phyloP scores from a whole-genome alignment of 2,797 vertebrate genomes.

The Smutsia gigantea region DNA sequence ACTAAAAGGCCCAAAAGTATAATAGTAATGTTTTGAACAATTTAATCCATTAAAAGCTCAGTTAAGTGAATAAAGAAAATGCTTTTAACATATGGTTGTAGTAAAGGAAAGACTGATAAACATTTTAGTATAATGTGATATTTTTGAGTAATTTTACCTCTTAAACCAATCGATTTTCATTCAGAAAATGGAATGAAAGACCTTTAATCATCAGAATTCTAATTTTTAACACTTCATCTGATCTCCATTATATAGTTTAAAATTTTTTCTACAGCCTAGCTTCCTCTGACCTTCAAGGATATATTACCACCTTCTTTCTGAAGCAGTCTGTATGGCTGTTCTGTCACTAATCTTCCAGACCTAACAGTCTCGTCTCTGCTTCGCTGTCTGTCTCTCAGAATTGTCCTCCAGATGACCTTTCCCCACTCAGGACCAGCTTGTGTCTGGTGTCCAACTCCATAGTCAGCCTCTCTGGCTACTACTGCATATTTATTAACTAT shows the following conservation, averaged over 20 bases:
- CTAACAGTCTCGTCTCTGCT: not conserved
- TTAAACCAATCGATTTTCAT: conserved; percentile 52
- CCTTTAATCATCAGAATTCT: conserved; percentile 46
- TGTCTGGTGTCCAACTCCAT: not conserved
- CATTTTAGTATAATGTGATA: conserved; percentile 62
- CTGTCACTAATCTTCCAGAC: not conserved
- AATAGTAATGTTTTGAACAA: conserved; percentile 71
- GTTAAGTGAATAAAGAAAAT: conserved; percentile 68
- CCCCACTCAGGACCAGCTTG: not conserved
- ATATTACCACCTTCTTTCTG: not conserved
- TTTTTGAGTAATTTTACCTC: conserved; percentile 60
- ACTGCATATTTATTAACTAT: not conserved
- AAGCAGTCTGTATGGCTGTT: not conserved
- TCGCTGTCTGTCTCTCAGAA: not conserved
- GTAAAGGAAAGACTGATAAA: conserved; percentile 68
- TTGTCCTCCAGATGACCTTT: rapidly evolving
- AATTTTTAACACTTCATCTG: conserved; percentile 21
- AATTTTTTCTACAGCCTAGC: not conserved
- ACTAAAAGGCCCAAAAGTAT: conserved; percentile 66
- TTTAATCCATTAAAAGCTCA: conserved; percentile 75
- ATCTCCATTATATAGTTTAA: not conserved
- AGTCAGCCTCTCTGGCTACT: not conserved
- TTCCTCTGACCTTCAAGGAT: not conserved
- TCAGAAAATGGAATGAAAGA: conserved; percentile 50
- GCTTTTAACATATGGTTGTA: conserved; percentile 63